A percentile compares a stretch with the other conserved stretches of the same genome.
These are phyloP conservation scores for Psittacula derbiana DNA, from an alignment of 2,797 vertebrate species.

Conservation along the genomic window DNA sequence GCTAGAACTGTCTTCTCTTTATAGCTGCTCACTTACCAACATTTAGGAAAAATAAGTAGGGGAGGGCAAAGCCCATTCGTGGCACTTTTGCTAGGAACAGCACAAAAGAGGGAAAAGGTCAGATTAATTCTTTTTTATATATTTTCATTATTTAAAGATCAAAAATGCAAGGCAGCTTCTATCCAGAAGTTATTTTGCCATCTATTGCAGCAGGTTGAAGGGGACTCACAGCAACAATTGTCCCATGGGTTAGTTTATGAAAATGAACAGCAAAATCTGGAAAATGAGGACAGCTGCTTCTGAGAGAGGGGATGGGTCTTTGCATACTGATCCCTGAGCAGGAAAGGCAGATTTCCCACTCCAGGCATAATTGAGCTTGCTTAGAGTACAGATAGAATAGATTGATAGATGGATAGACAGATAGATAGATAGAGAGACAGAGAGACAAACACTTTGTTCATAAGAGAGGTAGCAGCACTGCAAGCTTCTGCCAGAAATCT, in stretches of 20 bases:
- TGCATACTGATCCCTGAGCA: neutral
- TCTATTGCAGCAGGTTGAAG: neutral
- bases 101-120: neutral
- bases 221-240: neutral
- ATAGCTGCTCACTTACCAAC: neutral
- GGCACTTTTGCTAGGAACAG: neutral
- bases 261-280: neutral
- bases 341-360: neutral
- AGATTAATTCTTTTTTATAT: neutral
- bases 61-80: neutral
- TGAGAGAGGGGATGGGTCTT: neutral
- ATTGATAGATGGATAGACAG: neutral
- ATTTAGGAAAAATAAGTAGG: neutral
- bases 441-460: neutral
- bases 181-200: neutral
- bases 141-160: neutral
- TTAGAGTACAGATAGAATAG: neutral
- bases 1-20: neutral
- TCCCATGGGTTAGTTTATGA: fast-evolving
- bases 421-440: neutral
- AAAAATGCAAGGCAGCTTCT: neutral
- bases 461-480: neutral
- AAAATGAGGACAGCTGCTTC: neutral
- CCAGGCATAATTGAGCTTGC: neutral
- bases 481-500: neutral